A percentile compares a stretch with the other conserved stretches of the same genome.
phyloP scores from a whole-genome alignment of 2,888 invertebrate species.

The Nephrotoma guestfalica region DNA sequence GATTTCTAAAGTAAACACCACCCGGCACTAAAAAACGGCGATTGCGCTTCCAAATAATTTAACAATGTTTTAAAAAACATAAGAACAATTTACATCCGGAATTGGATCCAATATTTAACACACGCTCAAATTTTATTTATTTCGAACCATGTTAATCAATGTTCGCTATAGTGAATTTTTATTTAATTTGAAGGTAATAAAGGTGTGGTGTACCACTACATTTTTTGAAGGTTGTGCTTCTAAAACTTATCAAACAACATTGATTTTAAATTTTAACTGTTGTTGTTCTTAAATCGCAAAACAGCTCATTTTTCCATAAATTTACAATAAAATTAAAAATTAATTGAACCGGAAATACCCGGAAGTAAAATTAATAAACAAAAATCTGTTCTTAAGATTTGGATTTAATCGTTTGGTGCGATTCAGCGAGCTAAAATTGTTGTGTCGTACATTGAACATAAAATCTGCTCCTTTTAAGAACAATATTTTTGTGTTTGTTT shows the following conservation, averaged over 20 bases:
- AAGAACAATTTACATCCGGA: not conserved
- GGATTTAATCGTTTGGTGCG: no score
- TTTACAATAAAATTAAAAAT: no score
- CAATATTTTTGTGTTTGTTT: not conserved
- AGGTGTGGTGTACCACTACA: not conserved
- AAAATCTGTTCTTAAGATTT: no score
- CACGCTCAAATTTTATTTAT: not conserved
- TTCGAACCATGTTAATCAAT: not conserved
- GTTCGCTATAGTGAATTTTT: not conserved
- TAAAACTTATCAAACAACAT: not conserved
- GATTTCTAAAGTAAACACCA: no score
- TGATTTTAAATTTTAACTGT: not conserved
- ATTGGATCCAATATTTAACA: not conserved
- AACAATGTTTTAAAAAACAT: no score
- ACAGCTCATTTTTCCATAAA: not conserved
- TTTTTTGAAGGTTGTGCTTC: not conserved
- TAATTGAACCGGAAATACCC: no score
- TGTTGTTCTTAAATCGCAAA: not conserved
- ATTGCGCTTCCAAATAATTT: no score
- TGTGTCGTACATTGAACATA: no score
- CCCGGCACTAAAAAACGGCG: no score
- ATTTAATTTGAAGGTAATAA: not conserved
- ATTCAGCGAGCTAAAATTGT: no score
- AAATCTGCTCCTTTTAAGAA: no score
- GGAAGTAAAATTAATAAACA: no score